Conservation (phyloP, 2,113 vertebrate species). For the Gobiocypris rarus region DNA sequence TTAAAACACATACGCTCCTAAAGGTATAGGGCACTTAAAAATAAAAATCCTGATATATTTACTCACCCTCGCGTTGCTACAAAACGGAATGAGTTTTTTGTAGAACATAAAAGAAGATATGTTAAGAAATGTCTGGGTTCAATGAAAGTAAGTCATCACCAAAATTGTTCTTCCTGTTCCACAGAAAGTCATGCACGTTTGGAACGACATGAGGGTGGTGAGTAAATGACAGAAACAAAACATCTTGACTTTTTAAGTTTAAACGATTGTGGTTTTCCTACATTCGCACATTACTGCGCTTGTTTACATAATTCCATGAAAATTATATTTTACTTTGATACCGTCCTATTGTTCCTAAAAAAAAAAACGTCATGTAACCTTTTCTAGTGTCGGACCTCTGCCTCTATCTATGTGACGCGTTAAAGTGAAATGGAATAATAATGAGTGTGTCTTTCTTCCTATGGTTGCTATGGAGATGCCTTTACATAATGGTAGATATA, state of each 20-base stretch:
- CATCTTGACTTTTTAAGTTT: neutral
- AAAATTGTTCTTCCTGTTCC: neutral
- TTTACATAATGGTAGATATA: conserved; percentile 17
- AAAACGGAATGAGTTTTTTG: neutral
- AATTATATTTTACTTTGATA: neutral
- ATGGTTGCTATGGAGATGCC: conserved; percentile 40
- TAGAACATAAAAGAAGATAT: neutral
- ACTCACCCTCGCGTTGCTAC: neutral
- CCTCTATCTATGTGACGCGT: too few relatives aligned
- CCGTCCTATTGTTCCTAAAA: neutral
- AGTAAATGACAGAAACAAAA: too few relatives aligned
- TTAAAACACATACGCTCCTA: neutral
- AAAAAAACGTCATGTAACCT: neutral
- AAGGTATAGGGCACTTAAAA: neutral
- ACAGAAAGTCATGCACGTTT: neutral
- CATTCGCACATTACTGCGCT: neutral
- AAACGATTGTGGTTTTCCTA: neutral
- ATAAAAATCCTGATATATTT: neutral
- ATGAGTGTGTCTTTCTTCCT: neutral
- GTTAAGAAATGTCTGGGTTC: neutral
- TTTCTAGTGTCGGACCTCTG: neutral
- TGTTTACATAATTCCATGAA: neutral
- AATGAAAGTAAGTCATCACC: neutral
- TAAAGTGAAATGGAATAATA: neutral
- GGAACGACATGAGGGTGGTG: neutral